Evolutionary conservation across 2,888 invertebrate genomes (phyloP), one percentile per base, ranked within the genome.

Genomic region (Clostera curtula): DNA sequence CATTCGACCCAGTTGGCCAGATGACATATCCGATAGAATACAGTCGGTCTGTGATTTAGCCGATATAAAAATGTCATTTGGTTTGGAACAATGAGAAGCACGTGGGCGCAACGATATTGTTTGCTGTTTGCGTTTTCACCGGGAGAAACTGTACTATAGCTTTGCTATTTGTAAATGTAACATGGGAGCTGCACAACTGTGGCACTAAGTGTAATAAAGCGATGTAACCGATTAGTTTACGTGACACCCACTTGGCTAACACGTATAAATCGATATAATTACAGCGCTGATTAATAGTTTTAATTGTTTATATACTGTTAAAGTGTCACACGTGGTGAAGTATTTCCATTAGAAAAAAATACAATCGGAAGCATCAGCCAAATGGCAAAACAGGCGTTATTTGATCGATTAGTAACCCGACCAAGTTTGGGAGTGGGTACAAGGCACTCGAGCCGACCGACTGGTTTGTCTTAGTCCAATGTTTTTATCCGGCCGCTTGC

Each of bases 401-500:
- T 5, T n/a, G 3, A 6, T 3, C 12, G 12, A 5, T 21, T 3
- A 12, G 21, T 41, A 45, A 53, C 30, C 42, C 45, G 39, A 29
- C 54, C 46, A 56, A 61, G 49, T 60, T 52, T 40, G 44, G 48
- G 37, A 51, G 59, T 31, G 29, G 43, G 46, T 40, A 45, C 37
- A 36, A 23, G 23, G 6, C 42, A 48, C 47, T 44, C 22, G 50
- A 56, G 48, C 54, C 49, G 50, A 38, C 27, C 63, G 70, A 77
- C 79, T 77, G 80, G 79, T 79, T 77, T 72, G 65, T 71, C 69
- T 74, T 66, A 60, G 61, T 61, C 57, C 64, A 60, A 65, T 74
- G 77, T 80, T 80, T 79, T 79, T 77, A 71, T 80, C 77, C 79
- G 75, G 73, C 76, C 72, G 76, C 79, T 75, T 75, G 70, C 76